Base-by-base conservation (phyloP, 2,113 vertebrate genomes). In the Seriola dumerili region DNA sequence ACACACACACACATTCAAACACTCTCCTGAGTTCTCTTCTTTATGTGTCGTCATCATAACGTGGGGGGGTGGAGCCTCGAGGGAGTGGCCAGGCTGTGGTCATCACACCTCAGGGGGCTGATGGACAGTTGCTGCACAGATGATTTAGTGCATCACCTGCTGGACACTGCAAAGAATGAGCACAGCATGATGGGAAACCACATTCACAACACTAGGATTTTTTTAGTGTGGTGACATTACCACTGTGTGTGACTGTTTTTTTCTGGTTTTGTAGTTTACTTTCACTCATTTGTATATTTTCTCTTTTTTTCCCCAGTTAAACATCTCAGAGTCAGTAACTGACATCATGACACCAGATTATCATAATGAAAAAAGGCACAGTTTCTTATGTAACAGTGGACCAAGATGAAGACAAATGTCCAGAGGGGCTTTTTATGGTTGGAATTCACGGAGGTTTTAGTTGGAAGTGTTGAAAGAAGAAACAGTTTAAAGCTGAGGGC, bases 101-200 rank as follows among this genome's bases (percentile, higher is more conserved):
- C 83, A 81, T 80, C 74, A 21, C 78, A 78, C 78, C 70, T 90
- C n/a, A 14, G 32, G 25, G 21, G 42, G 64, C 63, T 82, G 82
- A 72, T 48, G 74, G 84, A 81, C 89, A 85, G 76, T 67, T 25
- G 48, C 64, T 48, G 72, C 61, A 11, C 62, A 48, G 75, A 67
- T 93, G 92, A 92, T 91, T 89, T 93, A 93, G 91, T 90, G 93
- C 92, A 94, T 89, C 94, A 93, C 94, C 93, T 94, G 89, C 89
- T 93, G 94, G 91, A 90, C 88, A 74, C 36, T 74, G 70, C n/a
- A 75, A 80, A 88, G 85, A 93, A 89, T 83, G 81, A 83, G 85
- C 34, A 50, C 34, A 17, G 52, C 19, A 36, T 76, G 48, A 57
- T 55, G 65, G 38, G 34, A 76, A 71, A 69, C 7, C 55, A 46